Evolutionary conservation across 2,797 vertebrate genomes (phyloP).

Genomic region (Xiphorhynchus erythropygius): DNA sequence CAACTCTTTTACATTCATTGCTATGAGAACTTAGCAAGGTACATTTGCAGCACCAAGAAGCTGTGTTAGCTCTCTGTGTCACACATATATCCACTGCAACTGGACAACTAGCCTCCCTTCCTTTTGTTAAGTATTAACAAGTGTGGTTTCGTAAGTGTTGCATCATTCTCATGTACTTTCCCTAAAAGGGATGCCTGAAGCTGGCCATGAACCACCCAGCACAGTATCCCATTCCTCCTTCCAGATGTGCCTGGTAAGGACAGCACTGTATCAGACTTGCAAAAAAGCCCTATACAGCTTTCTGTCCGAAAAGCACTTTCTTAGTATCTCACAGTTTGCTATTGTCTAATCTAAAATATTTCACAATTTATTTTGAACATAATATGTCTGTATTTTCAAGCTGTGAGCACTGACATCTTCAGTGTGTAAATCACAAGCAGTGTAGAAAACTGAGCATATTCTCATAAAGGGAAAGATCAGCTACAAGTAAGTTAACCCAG

Average conservation of each 20-base stretch:
- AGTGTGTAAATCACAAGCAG: background rate
- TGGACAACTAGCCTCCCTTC: background rate
- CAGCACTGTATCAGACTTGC: background rate
- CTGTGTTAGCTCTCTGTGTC: background rate
- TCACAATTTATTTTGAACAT: slow-evolving; percentile 9
- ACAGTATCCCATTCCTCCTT: background rate
- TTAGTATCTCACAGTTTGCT: background rate
- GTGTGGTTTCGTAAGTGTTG: background rate
- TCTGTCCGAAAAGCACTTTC: background rate
- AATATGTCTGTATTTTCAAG: slow-evolving; percentile 3
- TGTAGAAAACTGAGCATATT: background rate
- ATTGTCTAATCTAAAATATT: background rate
- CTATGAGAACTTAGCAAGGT: background rate
- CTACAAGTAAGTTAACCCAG: slow-evolving; percentile 20
- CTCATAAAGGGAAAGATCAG: slow-evolving; percentile 17
- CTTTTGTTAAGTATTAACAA: background rate
- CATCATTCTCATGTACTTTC: background rate
- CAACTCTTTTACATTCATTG: background rate
- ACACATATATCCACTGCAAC: background rate
- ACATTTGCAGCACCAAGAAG: background rate
- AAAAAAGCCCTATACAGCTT: background rate
- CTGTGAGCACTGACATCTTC: background rate
- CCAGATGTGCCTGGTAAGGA: background rate
- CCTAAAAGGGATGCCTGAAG: background rate
- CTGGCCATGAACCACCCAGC: background rate